Evolutionary conservation across 2,797 vertebrate species (phyloP), one percentile per base, ranked within the genome.

Genomic region (Epinephelus awoara): DNA sequence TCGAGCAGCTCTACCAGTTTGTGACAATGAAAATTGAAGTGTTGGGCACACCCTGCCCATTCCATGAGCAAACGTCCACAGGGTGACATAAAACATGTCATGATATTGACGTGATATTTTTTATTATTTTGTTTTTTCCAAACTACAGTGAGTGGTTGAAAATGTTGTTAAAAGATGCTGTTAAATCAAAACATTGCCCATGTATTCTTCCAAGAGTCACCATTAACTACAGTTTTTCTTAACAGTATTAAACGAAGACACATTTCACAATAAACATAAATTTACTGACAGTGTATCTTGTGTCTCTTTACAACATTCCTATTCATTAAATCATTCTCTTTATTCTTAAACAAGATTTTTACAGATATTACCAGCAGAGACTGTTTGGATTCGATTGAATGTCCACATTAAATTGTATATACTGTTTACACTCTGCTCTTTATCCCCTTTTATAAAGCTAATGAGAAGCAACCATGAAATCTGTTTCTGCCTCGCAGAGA

Each of bases 191-290:
- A 49, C 38, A 18, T 6, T 56, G 7, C 23, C 2, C 4, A 40
- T 74, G 0, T 49, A n/a, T 42, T 40, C 1, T 25, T 27, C 7
- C n/a, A 18, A 12, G n/a, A 40, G 13, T 44, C 46, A 25, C 5
- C 29, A 58, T 62, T 6, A 49, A 44, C 13, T 52, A 7, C 9
- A 21, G 12, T 34, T 47, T 57, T 47, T 47, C 2, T 11, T 61
- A 42, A 49, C 25, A n/a, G 44, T 56, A 40, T 50, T 4, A 61
- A 34, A 23, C 12, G 13, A 50, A 63, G 8, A 40, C 11, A 29
- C 6, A 62, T 50, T 10, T 25, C 49, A 56, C 25, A 71, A 70
- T 51, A 72, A 72, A 73, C 21, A 19, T 6, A 21, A 4, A 63
- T 69, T 10, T 18, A 44, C n/a, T 40, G 6, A 27, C 4, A 29